Conservation (phyloP, 2,797 vertebrate species). For the Setipinna tenuifilis region DNA sequence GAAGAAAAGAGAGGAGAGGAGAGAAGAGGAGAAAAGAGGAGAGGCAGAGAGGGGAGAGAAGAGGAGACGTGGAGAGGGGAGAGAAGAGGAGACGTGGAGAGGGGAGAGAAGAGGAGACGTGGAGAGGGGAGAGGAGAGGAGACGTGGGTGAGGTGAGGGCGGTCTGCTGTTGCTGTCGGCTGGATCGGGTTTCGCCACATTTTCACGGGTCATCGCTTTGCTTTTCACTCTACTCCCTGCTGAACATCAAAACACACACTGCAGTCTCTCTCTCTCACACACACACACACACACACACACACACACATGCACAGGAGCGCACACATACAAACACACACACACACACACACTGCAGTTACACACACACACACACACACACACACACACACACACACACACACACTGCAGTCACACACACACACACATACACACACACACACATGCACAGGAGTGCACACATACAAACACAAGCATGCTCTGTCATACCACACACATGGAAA, state of each 20-base stretch:
- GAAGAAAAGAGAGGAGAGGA: no score
- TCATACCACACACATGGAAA: neutral
- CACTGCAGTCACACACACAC: neutral
- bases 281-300: neutral
- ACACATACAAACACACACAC: neutral
- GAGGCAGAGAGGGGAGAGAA: no score
- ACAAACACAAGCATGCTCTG: no score
- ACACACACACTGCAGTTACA: neutral
- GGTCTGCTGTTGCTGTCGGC: conserved; percentile 54
- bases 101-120: neutral
- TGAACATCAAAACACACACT: conserved; percentile 35
- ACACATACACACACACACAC: neutral
- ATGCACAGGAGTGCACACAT: neutral
- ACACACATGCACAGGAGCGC: neutral
- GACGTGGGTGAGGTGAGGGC: conserved; percentile 6
- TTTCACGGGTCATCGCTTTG: conserved; percentile 59
- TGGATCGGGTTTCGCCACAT: conserved; percentile 66
- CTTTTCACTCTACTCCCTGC: conserved; percentile 50
- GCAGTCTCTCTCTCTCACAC: neutral
- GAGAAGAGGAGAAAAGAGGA: no score
- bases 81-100: no score
- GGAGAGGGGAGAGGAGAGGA: neutral
- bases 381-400: conserved; percentile 9
- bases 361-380: neutral
- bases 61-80: no score